Evolutionary conservation across 2,797 vertebrate genomes (phyloP).

Genomic region (Aphelocoma californica): DNA sequence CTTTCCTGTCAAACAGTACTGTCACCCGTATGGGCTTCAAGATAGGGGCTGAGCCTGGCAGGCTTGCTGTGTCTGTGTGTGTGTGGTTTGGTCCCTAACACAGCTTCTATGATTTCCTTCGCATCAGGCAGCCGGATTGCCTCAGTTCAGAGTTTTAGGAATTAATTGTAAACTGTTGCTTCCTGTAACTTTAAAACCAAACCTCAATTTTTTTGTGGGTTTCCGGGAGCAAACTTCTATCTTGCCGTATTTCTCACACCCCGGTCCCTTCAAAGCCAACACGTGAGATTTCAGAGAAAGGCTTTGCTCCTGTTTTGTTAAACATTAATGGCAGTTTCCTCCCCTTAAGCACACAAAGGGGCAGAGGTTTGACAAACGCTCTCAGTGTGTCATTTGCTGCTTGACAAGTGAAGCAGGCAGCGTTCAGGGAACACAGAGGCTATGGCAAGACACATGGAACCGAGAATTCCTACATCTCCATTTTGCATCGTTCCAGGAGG

Average conservation of each 20-base stretch:
- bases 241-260: background rate
- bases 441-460: rapidly evolving
- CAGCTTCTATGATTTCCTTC: background rate
- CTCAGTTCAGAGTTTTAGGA: background rate
- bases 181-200: background rate
- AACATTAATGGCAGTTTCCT: constrained; percentile 52
- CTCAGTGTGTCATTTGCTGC: constrained; percentile 3
- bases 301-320: constrained; percentile 45
- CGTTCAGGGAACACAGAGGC: background rate
- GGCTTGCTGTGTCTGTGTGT: background rate
- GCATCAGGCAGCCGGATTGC: background rate
- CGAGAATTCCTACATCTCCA: background rate
- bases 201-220: background rate
- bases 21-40: background rate
- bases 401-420: background rate
- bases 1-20: background rate
- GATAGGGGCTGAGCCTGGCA: background rate
- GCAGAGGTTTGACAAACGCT: constrained; percentile 30
- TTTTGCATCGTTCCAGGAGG: background rate
- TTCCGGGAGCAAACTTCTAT: background rate
- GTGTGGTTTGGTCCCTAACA: background rate
- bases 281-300: background rate
- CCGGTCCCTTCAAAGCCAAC: background rate
- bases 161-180: background rate
- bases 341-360: constrained; percentile 53